Percentiles rank a stretch among this genome's conserved stretches.
Conservation (phyloP, 2,797 vertebrate species). For the Eidolon dupreanum region DNA sequence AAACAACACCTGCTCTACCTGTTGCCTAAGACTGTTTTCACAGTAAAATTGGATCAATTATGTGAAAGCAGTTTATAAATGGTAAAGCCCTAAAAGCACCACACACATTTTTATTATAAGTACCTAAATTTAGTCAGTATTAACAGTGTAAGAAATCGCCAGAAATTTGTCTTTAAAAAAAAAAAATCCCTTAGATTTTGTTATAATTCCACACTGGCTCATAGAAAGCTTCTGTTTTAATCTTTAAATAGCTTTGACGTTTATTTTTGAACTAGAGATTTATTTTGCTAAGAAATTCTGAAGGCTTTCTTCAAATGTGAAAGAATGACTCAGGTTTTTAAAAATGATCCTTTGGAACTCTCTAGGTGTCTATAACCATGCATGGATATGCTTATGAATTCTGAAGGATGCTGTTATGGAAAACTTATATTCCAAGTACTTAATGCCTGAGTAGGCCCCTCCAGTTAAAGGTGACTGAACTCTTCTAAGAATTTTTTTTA, state of each 20-base stretch:
- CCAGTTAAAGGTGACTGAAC: background rate
- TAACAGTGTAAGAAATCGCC: slow-evolving; percentile 68
- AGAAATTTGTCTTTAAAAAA: slow-evolving; percentile 61
- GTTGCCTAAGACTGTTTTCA: slow-evolving; percentile 1
- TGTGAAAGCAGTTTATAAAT: slow-evolving; percentile 47
- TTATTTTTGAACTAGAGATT: slow-evolving; percentile 74
- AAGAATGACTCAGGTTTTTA: slow-evolving; percentile 75
- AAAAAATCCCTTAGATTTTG: slow-evolving; percentile 58
- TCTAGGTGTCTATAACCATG: slow-evolving; percentile 54
- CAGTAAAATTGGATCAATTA: slow-evolving; percentile 58
- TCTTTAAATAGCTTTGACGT: slow-evolving; percentile 75
- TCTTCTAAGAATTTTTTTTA: background rate
- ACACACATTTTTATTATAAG: slow-evolving; percentile 65
- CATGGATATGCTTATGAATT: background rate
- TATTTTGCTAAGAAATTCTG: slow-evolving; percentile 74
- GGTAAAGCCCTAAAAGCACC: slow-evolving; percentile 46
- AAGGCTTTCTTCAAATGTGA: slow-evolving; percentile 72
- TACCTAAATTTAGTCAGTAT: slow-evolving; percentile 68
- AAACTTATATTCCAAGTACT: background rate
- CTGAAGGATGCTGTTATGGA: background rate
- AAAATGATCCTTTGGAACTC: slow-evolving; percentile 59
- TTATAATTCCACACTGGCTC: slow-evolving; percentile 60
- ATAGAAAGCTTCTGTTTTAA: slow-evolving; percentile 77
- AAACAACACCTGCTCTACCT: background rate
- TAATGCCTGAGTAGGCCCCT: background rate